A percentile compares a stretch with the other conserved stretches of the same genome.
phyloP scores from a whole-genome alignment of 2,888 invertebrate species.

The Platycnemis pennipes region DNA sequence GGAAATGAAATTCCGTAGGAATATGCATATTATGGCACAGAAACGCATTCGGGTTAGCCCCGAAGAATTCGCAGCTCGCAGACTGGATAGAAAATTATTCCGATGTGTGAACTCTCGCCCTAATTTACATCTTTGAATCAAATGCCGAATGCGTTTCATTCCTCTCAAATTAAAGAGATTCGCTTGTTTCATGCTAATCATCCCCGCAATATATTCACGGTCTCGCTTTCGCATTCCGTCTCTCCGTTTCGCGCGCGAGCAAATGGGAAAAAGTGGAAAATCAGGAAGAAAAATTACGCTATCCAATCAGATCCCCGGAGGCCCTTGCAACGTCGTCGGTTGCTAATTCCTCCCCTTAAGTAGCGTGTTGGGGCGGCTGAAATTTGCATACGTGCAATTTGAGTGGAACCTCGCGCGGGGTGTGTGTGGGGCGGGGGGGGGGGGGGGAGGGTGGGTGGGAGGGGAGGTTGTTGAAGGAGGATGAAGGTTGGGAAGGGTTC shows the following conservation, averaged over 20 bases:
- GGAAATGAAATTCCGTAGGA: neutral
- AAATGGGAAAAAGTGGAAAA: constrained; percentile 7
- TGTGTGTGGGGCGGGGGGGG: neutral
- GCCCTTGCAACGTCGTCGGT: neutral
- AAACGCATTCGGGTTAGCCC: neutral
- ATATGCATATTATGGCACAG: neutral
- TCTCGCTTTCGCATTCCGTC: neutral
- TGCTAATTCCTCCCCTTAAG: constrained; percentile 33
- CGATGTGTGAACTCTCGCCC: neutral
- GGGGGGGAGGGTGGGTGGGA: neutral
- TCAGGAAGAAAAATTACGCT: constrained; percentile 3
- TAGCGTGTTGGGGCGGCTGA: neutral
- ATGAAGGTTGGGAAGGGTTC: neutral
- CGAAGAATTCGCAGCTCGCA: neutral
- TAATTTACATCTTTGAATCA: neutral
- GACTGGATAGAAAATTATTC: neutral
- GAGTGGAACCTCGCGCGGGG: neutral
- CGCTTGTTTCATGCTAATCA: no score
- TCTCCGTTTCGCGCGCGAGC: neutral
- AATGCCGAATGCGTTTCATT: neutral
- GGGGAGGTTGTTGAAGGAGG: neutral
- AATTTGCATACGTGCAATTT: constrained; percentile 40
- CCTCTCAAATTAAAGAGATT: neutral
- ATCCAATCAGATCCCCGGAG: constrained; percentile 41
- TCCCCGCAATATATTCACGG: neutral